phyloP scores from a whole-genome alignment of 2,888 invertebrate genomes.

The Caenorhabditis auriculariae region DNA sequence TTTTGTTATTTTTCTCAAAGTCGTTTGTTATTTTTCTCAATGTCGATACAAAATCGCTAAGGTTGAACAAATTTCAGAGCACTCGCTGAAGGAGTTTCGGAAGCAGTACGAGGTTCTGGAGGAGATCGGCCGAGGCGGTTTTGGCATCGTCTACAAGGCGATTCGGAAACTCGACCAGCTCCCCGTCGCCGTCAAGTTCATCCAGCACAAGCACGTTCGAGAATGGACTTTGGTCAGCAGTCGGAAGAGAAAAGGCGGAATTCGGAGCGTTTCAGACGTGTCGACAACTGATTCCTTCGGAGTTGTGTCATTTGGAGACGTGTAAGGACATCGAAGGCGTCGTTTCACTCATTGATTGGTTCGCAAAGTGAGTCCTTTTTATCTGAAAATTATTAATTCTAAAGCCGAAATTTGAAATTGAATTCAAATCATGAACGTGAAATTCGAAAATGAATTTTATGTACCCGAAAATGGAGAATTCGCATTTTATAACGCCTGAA shows the following conservation, averaged over 20 bases:
- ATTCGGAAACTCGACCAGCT: conserved; percentile 35
- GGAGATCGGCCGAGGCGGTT: conserved; percentile 58
- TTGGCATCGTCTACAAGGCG: conserved; percentile 56
- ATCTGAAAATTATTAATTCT: too few relatives aligned
- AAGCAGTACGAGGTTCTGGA: conserved; percentile 48
- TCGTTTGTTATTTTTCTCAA: too few relatives aligned
- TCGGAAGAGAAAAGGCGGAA: not conserved
- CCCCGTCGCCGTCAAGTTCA: conserved; percentile 61
- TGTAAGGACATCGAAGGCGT: conserved; percentile 54
- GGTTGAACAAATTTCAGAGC: conserved; percentile 38
- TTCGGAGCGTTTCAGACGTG: conserved; percentile 38
- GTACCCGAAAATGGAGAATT: too few relatives aligned
- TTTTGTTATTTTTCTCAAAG: too few relatives aligned
- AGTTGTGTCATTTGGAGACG: conserved; percentile 56
- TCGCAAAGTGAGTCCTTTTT: conserved; percentile 45
- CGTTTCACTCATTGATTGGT: conserved; percentile 56
- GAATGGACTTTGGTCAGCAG: conserved; percentile 51
- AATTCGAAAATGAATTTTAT: too few relatives aligned
- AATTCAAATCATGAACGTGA: too few relatives aligned
- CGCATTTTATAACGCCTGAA: too few relatives aligned
- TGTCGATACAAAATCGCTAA: too few relatives aligned
- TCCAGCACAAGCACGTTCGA: conserved; percentile 57
- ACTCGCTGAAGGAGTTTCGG: conserved; percentile 51
- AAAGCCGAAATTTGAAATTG: too few relatives aligned
- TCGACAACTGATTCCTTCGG: conserved; percentile 56